Percentiles rank a stretch among this genome's conserved stretches.
Evolutionary conservation across 2,888 invertebrate genomes (phyloP).

Genomic region (Podabrus alpinus): DNA sequence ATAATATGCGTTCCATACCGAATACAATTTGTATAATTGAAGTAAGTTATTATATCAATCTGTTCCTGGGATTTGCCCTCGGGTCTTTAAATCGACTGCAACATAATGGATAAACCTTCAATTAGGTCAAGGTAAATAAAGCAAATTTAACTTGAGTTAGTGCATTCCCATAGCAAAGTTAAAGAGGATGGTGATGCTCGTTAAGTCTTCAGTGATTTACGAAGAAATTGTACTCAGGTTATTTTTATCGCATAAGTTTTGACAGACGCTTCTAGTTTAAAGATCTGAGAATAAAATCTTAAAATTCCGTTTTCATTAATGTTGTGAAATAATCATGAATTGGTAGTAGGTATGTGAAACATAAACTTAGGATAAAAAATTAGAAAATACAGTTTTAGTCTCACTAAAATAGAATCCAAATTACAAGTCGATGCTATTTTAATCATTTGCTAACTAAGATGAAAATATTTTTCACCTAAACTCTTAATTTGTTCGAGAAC

Average conservation of each 20-base stretch:
- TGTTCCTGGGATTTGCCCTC: not conserved
- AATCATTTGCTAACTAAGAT: too few relatives aligned
- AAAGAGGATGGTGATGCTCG: not conserved
- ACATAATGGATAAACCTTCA: not conserved
- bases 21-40: not conserved
- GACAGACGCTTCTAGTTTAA: not conserved
- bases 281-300: not conserved
- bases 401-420: too few relatives aligned
- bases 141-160: not conserved
- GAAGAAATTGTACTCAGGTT: not conserved
- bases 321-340: not conserved
- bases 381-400: too few relatives aligned
- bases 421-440: too few relatives aligned
- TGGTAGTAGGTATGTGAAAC: too few relatives aligned
- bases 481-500: too few relatives aligned
- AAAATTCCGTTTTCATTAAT: not conserved
- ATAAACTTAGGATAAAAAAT: too few relatives aligned
- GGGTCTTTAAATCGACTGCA: not conserved
- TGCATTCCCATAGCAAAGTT: not conserved
- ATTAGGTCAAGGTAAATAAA: not conserved
- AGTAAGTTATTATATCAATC: not conserved
- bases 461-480: too few relatives aligned
- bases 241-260: not conserved
- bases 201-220: not conserved
- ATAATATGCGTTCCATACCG: not conserved